phyloP scores from a whole-genome alignment of 2,113 vertebrate species.

The Tenebrosternarchus preto region DNA sequence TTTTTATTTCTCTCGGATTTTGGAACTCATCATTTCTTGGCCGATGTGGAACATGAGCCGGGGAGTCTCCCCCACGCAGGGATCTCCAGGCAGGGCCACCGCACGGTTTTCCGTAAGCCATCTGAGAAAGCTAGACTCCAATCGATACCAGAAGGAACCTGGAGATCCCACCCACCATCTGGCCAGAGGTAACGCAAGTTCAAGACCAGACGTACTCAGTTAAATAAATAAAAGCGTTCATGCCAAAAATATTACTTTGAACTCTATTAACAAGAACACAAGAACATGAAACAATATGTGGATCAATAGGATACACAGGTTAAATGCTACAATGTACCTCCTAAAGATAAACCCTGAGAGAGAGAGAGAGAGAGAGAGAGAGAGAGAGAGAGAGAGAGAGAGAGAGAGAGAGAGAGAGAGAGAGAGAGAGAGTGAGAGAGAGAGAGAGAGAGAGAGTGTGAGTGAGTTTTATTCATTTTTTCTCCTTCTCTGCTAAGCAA shows the following conservation, averaged over 20 bases:
- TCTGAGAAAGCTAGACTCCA: conserved; percentile 58
- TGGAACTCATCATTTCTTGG: conserved; percentile 43
- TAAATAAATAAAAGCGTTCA: background rate
- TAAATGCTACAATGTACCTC: background rate
- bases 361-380: no score
- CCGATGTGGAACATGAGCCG: conserved; percentile 59
- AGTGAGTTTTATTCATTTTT: no score
- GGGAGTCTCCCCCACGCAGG: conserved; percentile 49
- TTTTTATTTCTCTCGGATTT: conserved; percentile 56
- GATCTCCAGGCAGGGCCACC: conserved; percentile 63
- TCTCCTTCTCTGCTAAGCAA: background rate
- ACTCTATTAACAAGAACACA: background rate
- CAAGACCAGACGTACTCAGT: background rate
- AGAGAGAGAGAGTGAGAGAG: no score
- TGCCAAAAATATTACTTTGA: background rate
- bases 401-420: no score
- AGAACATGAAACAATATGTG: background rate
- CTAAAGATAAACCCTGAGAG: background rate
- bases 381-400: no score
- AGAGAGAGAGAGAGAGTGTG: no score
- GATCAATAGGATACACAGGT: background rate
- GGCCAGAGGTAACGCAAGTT: background rate
- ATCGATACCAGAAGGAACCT: conserved; percentile 63
- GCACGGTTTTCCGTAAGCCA: conserved; percentile 62
- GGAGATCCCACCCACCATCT: conserved; percentile 7